Percentiles rank a stretch among this genome's conserved stretches.
Evolutionary conservation across 92 coral and sea anemone species (phyloP).

Genomic region (Palythoa caribaeorum): DNA sequence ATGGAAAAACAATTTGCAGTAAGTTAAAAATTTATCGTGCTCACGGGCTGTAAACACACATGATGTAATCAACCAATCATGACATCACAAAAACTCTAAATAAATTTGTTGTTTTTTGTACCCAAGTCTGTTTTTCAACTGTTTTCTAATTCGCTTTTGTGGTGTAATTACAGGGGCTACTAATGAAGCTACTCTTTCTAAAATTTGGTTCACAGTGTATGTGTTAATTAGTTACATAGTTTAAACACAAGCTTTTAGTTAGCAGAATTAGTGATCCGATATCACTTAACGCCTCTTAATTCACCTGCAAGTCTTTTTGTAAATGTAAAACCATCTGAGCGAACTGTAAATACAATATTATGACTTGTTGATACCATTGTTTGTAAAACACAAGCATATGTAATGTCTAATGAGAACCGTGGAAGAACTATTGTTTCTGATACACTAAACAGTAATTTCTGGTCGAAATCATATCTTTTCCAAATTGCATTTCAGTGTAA

Average conservation of each 20-base stretch:
- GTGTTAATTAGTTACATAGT: conserved; percentile 4
- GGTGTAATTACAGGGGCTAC: not conserved
- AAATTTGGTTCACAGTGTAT: conserved; percentile 2
- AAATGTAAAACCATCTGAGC: not conserved
- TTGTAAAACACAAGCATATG: not conserved
- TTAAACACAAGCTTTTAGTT: not conserved
- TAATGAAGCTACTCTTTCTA: not conserved
- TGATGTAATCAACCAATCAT: conserved; percentile 90
- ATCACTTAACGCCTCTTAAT: conserved; percentile 29
- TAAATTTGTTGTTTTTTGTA: conserved; percentile 5
- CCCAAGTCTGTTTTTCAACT: not conserved
- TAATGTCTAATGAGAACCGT: no score
- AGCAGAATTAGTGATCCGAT: conserved; percentile 13
- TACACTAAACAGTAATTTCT: not conserved
- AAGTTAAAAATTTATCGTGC: conserved; percentile 82
- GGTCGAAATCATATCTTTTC: not conserved
- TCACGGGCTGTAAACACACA: conserved; percentile 77
- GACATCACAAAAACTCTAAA: conserved; percentile 43
- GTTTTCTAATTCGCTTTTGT: not conserved
- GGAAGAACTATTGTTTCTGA: not conserved
- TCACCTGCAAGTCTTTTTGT: conserved; percentile 28
- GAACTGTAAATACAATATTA: conserved; percentile 3
- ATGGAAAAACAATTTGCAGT: conserved; percentile 7
- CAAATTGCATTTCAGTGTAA: no score
- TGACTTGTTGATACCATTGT: not conserved